A percentile compares a stretch with the other conserved stretches of the same genome.
These are phyloP conservation scores for Drosophila dunni DNA, from an alignment of 1,140 invertebrate species.

Conservation along the genomic window DNA sequence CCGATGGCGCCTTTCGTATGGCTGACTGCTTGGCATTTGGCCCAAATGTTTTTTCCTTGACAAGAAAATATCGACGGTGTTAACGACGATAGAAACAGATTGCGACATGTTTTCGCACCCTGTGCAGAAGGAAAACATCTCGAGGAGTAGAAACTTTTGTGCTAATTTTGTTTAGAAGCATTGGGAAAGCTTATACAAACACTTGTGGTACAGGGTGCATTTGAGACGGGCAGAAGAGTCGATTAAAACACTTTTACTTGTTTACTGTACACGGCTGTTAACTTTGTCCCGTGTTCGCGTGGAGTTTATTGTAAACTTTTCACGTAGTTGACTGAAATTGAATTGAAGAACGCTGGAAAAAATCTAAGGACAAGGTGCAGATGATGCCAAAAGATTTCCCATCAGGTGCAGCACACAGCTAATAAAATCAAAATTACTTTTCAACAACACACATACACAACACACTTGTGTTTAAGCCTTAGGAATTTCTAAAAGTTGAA, in stretches of 20 bases:
- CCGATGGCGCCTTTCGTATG: constrained; percentile 46
- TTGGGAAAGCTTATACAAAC: background rate
- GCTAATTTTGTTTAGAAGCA: background rate
- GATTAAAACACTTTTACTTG: constrained; percentile 22
- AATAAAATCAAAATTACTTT: constrained; percentile 84
- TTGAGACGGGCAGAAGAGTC: background rate
- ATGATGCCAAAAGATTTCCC: constrained; percentile 38
- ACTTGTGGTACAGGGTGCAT: background rate
- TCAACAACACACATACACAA: constrained; percentile 22
- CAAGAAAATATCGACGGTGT: constrained; percentile 61
- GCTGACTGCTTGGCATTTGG: constrained; percentile 59
- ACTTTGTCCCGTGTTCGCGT: constrained; percentile 40
- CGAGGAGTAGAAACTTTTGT: background rate
- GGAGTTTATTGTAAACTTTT: constrained; percentile 59
- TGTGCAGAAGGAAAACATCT: background rate
- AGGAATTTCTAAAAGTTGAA: constrained; percentile 77
- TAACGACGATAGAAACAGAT: constrained; percentile 68
- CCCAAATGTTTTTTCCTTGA: constrained; percentile 51
- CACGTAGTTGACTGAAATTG: constrained; percentile 69
- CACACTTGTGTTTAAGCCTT: constrained; percentile 51
- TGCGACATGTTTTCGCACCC: constrained; percentile 46
- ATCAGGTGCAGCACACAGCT: constrained; percentile 72
- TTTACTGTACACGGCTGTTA: constrained; percentile 31
- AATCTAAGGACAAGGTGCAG: constrained; percentile 14
- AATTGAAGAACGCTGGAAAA: constrained; percentile 62